phyloP scores from a whole-genome alignment of 2,113 vertebrate genomes.

The Coracopsis vasa region DNA sequence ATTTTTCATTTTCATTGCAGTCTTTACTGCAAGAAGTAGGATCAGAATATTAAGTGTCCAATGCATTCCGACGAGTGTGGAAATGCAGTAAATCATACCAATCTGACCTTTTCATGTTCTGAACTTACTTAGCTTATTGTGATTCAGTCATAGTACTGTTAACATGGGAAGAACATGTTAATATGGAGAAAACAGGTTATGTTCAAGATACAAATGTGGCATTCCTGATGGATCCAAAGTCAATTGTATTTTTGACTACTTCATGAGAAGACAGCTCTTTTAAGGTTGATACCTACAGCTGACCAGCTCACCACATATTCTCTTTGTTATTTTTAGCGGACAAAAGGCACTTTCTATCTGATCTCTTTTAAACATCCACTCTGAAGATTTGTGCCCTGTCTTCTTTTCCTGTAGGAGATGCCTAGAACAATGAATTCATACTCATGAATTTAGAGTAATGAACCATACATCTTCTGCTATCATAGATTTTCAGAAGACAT shows the following conservation, averaged over 20 bases:
- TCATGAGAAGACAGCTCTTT: not conserved
- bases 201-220: not conserved
- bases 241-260: not conserved
- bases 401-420: not conserved
- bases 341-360: not conserved
- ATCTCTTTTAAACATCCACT: not conserved
- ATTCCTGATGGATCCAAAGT: not conserved
- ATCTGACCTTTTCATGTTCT: not conserved
- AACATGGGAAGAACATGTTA: not conserved
- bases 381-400: not conserved
- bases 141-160: not conserved
- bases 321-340: not conserved
- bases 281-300: not conserved
- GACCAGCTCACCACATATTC: not conserved
- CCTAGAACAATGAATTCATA: not conserved
- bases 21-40: not conserved
- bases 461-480: not conserved
- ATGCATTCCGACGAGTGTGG: not conserved
- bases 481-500: not conserved
- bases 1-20: not conserved
- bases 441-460: accelerated
- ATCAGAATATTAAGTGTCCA: not conserved
- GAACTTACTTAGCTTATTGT: not conserved
- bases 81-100: not conserved
- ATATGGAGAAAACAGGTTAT: not conserved